These are phyloP conservation scores for Microctenopoma lineatum DNA, from an alignment of 2,797 vertebrate genomes.

Conservation along the genomic window DNA sequence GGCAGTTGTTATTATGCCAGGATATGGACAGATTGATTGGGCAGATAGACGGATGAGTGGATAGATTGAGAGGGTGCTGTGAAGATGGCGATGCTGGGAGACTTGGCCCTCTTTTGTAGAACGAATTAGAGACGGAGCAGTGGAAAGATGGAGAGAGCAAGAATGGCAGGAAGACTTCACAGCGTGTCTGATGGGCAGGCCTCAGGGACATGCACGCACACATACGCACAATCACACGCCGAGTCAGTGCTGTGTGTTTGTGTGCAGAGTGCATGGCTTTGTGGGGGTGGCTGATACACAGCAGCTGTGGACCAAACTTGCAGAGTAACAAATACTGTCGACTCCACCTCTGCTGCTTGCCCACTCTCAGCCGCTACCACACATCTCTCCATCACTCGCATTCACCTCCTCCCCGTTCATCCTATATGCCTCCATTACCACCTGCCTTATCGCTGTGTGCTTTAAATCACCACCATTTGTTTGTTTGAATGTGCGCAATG, in stretches of 20 bases:
- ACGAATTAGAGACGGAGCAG: constrained; percentile 35
- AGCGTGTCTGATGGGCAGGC: constrained; percentile 75
- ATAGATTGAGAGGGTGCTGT: constrained; percentile 55
- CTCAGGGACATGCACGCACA: constrained; percentile 56
- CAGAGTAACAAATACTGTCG: constrained; percentile 65
- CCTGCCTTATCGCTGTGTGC: constrained; percentile 69
- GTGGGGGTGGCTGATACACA: constrained; percentile 68
- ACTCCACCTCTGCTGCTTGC: constrained; percentile 62
- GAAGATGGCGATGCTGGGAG: constrained; percentile 41
- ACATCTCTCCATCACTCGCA: constrained; percentile 47
- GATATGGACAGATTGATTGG: constrained; percentile 62
- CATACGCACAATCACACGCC: constrained; percentile 25
- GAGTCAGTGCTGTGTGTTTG: constrained; percentile 46
- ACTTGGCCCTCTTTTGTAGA: constrained; percentile 45
- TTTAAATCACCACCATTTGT: constrained; percentile 83
- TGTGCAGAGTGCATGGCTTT: constrained; percentile 39
- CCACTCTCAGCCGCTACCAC: constrained; percentile 41
- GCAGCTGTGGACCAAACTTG: constrained; percentile 69
- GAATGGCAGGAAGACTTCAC: constrained; percentile 59
- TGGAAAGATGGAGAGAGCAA: constrained; percentile 39
- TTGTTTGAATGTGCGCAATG: constrained; percentile 77
- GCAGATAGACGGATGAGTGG: constrained; percentile 49
- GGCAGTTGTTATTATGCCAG: constrained; percentile 53
- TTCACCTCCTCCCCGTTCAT: constrained; percentile 46
- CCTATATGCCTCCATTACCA: constrained; percentile 68